phyloP scores from a whole-genome alignment of 2,888 invertebrate species.

The Aelia acuminata region DNA sequence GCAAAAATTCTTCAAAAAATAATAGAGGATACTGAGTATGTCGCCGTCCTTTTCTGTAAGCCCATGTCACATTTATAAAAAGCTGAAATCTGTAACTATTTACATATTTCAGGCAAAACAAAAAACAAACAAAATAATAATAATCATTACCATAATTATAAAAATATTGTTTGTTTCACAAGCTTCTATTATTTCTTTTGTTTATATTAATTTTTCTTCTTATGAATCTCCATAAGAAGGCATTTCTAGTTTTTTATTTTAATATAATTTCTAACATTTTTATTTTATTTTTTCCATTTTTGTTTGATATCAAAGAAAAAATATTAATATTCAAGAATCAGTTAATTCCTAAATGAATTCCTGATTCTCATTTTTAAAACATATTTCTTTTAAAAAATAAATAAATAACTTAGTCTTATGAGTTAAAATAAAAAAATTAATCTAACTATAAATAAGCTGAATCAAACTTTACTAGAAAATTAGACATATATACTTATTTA shows the following conservation, averaged over 20 bases:
- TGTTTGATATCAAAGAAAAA: neutral
- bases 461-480: neutral
- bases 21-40: conserved; percentile 91
- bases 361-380: conserved; percentile 3
- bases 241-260: neutral
- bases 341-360: neutral
- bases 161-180: neutral
- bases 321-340: neutral
- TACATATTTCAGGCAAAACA: conserved; percentile 39
- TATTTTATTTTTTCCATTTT: neutral
- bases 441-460: neutral
- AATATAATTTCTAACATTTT: conserved; percentile 11
- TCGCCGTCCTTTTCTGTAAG: conserved; percentile 96
- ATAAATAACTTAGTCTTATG: neutral
- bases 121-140: neutral
- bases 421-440: conserved; percentile 16
- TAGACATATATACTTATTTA: neutral
- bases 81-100: conserved; percentile 45
- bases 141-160: neutral
- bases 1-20: conserved; percentile 90
- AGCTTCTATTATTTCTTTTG: conserved; percentile 2
- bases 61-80: conserved; percentile 68
- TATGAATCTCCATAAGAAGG: neutral
- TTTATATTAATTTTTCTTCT: conserved; percentile 23
- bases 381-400: neutral